These are phyloP conservation scores for Yponomeuta evonymella DNA, from an alignment of 2,888 invertebrate species.

Conservation along the genomic window DNA sequence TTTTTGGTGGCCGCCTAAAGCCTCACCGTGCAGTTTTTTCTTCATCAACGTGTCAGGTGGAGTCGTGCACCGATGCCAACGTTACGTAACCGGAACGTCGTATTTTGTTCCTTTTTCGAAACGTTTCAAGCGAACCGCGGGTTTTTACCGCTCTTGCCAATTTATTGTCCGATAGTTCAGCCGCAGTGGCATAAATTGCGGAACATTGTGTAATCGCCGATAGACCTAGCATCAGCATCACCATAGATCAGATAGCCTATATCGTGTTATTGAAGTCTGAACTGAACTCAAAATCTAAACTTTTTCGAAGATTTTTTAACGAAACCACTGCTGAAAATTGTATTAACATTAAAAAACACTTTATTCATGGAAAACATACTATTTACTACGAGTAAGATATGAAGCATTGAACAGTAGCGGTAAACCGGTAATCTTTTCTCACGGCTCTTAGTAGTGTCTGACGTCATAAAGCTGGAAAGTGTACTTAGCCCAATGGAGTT, in stretches of 20 bases:
- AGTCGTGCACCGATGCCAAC: slow-evolving; percentile 20
- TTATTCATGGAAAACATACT: too few relatives aligned
- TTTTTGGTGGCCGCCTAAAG: slow-evolving; percentile 27
- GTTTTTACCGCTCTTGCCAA: slow-evolving; percentile 13
- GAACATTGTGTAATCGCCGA: not conserved
- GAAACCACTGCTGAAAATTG: too few relatives aligned
- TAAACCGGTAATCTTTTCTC: not conserved
- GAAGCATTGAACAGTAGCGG: not conserved
- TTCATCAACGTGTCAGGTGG: slow-evolving; percentile 34
- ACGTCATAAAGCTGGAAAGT: slow-evolving; percentile 19
- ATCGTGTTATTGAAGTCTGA: too few relatives aligned
- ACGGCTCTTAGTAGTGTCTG: not conserved
- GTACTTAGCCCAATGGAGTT: slow-evolving; percentile 43
- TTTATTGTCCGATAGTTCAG: slow-evolving; percentile 8
- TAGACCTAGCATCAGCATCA: not conserved
- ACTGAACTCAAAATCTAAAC: too few relatives aligned
- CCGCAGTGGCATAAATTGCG: slow-evolving; percentile 25
- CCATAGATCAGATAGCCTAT: too few relatives aligned
- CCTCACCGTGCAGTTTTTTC: slow-evolving; percentile 37
- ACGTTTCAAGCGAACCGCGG: slow-evolving; percentile 15
- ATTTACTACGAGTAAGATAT: not conserved
- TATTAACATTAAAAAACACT: too few relatives aligned
- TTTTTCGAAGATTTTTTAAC: too few relatives aligned
- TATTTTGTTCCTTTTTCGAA: slow-evolving; percentile 17
- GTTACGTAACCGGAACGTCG: slow-evolving; percentile 19